phyloP scores from a whole-genome alignment of 1,140 invertebrate species.

The Doryteuthis pealeii region DNA sequence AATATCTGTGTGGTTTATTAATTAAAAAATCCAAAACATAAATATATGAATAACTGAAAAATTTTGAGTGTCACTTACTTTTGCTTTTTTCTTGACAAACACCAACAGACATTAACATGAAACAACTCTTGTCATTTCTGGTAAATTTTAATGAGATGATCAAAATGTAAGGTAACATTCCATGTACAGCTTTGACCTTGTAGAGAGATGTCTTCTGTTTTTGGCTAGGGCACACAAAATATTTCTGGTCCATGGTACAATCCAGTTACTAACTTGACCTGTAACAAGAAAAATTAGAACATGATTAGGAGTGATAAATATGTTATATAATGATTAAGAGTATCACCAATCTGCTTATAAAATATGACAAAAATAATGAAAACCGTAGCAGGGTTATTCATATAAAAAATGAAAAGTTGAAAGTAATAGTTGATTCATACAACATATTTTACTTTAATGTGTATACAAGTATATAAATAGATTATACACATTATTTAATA shows the following conservation, averaged over 20 bases:
- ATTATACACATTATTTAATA: no score
- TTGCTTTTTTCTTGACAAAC: background rate
- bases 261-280: conserved; percentile 41
- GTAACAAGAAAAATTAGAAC: conserved; percentile 16
- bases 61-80: background rate
- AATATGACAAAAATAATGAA: no score
- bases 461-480: no score
- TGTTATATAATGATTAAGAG: no score
- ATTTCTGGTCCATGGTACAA: conserved; percentile 44
- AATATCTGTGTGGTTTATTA: no score
- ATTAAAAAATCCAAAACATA: no score
- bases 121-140: conserved; percentile 36
- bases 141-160: conserved; percentile 33
- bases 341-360: no score
- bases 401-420: no score
- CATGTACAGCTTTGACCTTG: conserved; percentile 28
- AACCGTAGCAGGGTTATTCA: no score
- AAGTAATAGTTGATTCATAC: no score
- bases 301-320: background rate
- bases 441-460: no score
- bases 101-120: conserved; percentile 31
- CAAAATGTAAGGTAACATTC: conserved; percentile 31
- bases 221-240: conserved; percentile 31
- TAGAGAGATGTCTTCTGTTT: conserved; percentile 32
- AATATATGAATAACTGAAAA: no score